These are phyloP conservation scores for Drosophila jambulina DNA, from an alignment of 1,140 invertebrate genomes.

Conservation along the genomic window DNA sequence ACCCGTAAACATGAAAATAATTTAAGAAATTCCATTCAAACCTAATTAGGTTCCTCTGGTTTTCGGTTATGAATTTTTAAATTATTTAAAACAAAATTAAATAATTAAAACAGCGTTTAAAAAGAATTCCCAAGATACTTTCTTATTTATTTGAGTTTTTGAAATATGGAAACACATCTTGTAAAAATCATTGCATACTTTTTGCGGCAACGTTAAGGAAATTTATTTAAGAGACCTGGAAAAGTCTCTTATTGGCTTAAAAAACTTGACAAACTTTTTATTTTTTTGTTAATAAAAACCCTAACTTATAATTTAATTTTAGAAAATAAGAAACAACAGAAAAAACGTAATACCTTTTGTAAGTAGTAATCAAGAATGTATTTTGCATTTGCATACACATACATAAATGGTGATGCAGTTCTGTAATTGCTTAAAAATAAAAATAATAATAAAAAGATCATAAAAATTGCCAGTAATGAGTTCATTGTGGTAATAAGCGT, in stretches of 20 bases:
- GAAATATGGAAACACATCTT: neutral
- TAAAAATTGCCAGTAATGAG: neutral
- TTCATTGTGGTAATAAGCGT: conserved; percentile 11
- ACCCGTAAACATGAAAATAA: too few relatives aligned
- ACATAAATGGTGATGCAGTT: neutral
- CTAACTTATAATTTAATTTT: neutral
- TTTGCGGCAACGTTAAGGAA: neutral
- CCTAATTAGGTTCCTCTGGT: too few relatives aligned
- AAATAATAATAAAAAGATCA: neutral
- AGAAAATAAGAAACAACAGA: neutral
- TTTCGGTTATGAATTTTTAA: too few relatives aligned
- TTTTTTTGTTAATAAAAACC: neutral
- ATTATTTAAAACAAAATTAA: too few relatives aligned
- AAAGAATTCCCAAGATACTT: too few relatives aligned
- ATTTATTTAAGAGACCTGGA: neutral
- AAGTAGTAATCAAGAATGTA: neutral
- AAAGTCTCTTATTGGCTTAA: too few relatives aligned
- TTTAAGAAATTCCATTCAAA: too few relatives aligned
- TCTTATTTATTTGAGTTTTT: neutral
- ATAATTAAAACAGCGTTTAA: too few relatives aligned
- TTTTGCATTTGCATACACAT: conserved; percentile 9
- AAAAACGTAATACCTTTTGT: neutral
- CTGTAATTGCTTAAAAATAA: neutral
- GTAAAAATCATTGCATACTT: neutral
- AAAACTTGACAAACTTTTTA: too few relatives aligned